Evolutionary conservation across 2,797 vertebrate genomes (phyloP), one percentile per base, ranked within the genome.

Genomic region (Echiichthys vipera): DNA sequence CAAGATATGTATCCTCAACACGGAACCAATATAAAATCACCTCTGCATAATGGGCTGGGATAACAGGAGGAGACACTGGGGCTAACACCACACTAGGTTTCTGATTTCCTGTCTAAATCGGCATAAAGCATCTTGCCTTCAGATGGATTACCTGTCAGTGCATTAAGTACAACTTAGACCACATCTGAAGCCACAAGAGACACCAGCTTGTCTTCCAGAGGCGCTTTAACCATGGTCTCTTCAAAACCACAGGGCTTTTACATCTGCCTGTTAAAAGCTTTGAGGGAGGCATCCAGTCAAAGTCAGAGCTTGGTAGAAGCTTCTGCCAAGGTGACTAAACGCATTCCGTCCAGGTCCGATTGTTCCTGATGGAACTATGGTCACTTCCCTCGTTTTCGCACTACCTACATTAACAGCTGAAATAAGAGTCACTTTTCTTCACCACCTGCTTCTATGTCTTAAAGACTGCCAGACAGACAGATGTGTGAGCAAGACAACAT

Each of bases 251-350:
- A 93, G 88, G 74, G 83, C 92, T 89, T 90, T 92, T 93, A 92
- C 89, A 91, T 88, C 90, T 92, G 91, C 88, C 91, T 89, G 91
- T 92, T 94, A 95, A 94, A 95, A 94, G 93, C 93, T 92, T 93
- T 90, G 90, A 91, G 89, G 71, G 83, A 88, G 84, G 75, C 61
- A 65, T 86, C 84, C 87, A 88, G 89, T 87, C 83, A 90, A 90
- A 91, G 90, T 92, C 89, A 90, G 76, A 57, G 80, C 75, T 70
- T 39, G 78, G 77, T 22, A 54, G 77, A 64, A 78, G 80, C 74
- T 72, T 53, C 71, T 71, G 79, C 74, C 73, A 93, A 91, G 88
- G 90, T 92, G 91, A 92, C 87, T 88, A 87, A 90, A 90, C 85
- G 74, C 83, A 87, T 83, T 53, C 57, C 74, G 68, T 86, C 59